Evolutionary conservation across 2,113 vertebrate genomes (phyloP).

Genomic region (Proterorhinus semilunaris): DNA sequence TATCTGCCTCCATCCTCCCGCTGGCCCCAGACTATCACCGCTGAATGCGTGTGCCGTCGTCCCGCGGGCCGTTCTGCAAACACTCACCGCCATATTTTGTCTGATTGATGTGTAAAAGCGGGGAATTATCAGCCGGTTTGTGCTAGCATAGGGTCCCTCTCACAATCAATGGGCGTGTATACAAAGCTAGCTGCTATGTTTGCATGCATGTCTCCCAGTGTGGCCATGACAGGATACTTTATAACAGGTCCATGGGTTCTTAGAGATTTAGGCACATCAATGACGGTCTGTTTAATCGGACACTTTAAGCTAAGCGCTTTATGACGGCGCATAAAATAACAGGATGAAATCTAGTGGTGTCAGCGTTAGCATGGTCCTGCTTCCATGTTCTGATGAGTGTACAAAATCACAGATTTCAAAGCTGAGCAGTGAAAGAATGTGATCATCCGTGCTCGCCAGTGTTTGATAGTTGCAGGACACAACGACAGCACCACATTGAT

Average conservation of each 20-base stretch:
- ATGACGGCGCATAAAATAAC: no score
- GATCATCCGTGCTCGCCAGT: not conserved
- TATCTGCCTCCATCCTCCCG: constrained; percentile 63
- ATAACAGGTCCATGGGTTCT: no score
- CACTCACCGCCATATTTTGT: constrained; percentile 13
- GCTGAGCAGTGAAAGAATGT: no score
- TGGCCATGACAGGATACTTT: no score
- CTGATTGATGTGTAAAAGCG: fast-evolving
- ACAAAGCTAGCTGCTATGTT: constrained; percentile 21
- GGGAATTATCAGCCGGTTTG: not conserved
- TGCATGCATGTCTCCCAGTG: not conserved
- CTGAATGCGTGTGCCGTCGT: fast-evolving
- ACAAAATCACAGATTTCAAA: no score
- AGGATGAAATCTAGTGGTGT: no score
- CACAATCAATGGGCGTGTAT: constrained; percentile 52
- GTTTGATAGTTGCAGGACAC: not conserved
- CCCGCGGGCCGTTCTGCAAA: fast-evolving
- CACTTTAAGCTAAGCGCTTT: no score
- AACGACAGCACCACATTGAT: not conserved
- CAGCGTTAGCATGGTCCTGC: no score
- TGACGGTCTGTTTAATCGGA: no score
- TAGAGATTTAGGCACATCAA: no score
- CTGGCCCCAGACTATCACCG: fast-evolving
- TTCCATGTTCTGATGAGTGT: no score
- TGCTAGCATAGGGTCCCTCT: constrained; percentile 44